These are phyloP conservation scores for Junco hyemalis DNA, from an alignment of 2,113 vertebrate species.

Conservation along the genomic window DNA sequence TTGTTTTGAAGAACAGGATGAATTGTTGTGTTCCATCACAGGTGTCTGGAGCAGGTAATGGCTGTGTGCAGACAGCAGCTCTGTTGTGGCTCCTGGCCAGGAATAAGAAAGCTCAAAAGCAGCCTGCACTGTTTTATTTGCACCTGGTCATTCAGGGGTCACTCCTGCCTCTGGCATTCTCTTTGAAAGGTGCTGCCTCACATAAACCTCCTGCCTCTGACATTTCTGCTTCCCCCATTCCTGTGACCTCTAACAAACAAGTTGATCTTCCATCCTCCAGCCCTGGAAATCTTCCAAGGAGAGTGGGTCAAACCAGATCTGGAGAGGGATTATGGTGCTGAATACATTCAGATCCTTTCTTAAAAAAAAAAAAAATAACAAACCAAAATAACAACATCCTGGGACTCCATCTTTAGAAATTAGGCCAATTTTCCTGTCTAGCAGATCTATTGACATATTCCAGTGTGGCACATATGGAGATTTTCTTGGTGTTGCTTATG, in stretches of 20 bases:
- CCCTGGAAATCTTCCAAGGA: neutral
- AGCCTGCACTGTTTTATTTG: neutral
- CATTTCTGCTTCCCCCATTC: neutral
- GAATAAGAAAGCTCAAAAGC: neutral
- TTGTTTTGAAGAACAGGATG: neutral
- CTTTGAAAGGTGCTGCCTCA: neutral
- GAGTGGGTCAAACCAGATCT: neutral
- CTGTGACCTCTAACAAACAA: neutral
- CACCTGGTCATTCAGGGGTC: neutral
- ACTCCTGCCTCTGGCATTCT: neutral
- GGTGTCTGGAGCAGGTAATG: accelerated
- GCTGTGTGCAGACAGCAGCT: neutral
- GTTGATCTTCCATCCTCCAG: neutral
- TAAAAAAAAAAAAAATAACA: neutral
- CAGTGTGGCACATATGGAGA: neutral
- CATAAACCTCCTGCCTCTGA: neutral
- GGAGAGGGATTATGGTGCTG: neutral
- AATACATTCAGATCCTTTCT: neutral
- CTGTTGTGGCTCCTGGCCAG: neutral
- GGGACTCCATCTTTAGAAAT: neutral
- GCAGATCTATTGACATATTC: neutral
- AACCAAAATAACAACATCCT: neutral
- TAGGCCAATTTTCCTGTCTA: slow-evolving; percentile 27
- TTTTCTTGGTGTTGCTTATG: neutral
- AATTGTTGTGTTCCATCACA: neutral